phyloP scores from a whole-genome alignment of 1,140 invertebrate species.

The Drosophila ananassae region DNA sequence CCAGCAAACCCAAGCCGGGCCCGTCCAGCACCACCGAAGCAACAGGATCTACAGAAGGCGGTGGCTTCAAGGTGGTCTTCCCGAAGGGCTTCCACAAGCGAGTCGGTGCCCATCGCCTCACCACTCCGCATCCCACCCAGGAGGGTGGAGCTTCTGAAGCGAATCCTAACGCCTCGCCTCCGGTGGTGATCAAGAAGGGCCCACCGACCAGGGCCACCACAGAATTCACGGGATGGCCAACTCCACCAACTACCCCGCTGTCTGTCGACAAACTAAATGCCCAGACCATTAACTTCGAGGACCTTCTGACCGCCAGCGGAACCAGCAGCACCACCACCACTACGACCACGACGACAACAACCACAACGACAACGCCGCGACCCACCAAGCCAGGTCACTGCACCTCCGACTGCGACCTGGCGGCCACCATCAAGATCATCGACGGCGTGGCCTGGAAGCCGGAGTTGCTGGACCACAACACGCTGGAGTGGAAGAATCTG shows the following conservation, averaged over 20 bases:
- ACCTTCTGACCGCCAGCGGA: conserved; percentile 58
- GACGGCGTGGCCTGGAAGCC: conserved; percentile 93
- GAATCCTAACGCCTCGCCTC: conserved; percentile 79
- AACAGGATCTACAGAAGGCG: conserved; percentile 7
- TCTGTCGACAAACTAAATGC: conserved; percentile 92
- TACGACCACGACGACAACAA: conserved; percentile 89
- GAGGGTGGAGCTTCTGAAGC: conserved; percentile 62
- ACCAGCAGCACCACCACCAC: conserved; percentile 85
- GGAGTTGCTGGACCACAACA: conserved; percentile 93
- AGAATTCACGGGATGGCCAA: conserved; percentile 95
- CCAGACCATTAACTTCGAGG: conserved; percentile 85
- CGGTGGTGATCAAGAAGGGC: conserved; percentile 90
- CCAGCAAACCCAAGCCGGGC: conserved; percentile 47
- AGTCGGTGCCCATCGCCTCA: conserved; percentile 86
- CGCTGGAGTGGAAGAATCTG: conserved; percentile 92
- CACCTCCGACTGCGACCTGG: conserved; percentile 91
- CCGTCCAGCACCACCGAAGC: conserved; percentile 56
- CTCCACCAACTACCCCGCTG: conserved; percentile 92
- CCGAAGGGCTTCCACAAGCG: conserved; percentile 91
- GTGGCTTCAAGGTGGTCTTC: conserved; percentile 89
- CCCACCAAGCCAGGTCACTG: conserved; percentile 93
- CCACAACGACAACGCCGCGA: conserved; percentile 89
- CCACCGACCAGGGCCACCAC: conserved; percentile 93
- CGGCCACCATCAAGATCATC: conserved; percentile 92
- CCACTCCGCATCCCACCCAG: conserved; percentile 85